Evolutionary conservation across 2,113 vertebrate genomes (phyloP), one percentile per base, ranked within the genome.

Genomic region (Spermophilus dauricus): DNA sequence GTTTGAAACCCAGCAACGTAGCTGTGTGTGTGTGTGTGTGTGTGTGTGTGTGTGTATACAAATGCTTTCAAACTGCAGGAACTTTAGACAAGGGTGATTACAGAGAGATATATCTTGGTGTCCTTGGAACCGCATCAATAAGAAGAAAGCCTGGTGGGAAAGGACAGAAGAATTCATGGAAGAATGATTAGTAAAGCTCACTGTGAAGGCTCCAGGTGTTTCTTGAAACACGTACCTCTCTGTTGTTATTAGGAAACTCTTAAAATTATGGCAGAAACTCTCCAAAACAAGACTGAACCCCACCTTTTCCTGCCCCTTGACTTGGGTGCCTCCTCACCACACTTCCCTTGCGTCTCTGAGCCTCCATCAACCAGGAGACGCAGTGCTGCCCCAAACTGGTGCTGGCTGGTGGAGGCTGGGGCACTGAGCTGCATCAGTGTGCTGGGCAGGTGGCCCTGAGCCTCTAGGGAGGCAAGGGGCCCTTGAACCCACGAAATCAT

Each of bases 151-250:
- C 72, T 87, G 3, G 34, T 45, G 89, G 65, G 34, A 58, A 86
- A 42, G 39, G 22, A 8, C 63, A 45, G 82, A 73, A 67, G 39
- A 53, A 88, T 69, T 91, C 77, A 24, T 1, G 4, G 58, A 73
- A 80, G 86, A 93, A 93, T 8, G 53, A 70, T 61, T 67, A n/a
- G 37, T 77, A 24, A 86, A 17, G 67, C 5, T 84, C 70, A 45
- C 63, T 85, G 34, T 58, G 84, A 85, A 97, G 80, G 24, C 30
- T 70, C 24, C 63, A n/a, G 32, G 45, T 34, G 3, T 58, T 89
- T 95, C 86, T 56, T 42, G 75, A 39, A 86, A 82, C 18, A 67
- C 45, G 10, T 84, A 80, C 51, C 77, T 82, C 63, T 95, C 53
- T 86, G 17, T 32, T 72, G 73, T 73, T 42, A 34, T 65, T 20